phyloP scores from a whole-genome alignment of 2,888 invertebrate species.

The Oscheius sp. region DNA sequence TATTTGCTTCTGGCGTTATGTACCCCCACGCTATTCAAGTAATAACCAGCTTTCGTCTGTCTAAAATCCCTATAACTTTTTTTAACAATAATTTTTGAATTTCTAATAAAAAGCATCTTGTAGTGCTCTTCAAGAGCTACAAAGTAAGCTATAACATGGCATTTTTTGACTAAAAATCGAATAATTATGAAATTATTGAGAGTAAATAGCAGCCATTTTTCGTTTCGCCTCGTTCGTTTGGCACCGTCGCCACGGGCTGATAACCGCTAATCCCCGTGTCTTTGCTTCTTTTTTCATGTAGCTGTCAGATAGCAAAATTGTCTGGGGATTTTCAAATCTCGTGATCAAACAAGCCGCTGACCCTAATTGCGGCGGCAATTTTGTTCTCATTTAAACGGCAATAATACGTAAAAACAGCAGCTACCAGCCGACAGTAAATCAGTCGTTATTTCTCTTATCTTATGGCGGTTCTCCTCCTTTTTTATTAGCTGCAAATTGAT shows the following conservation, averaged over 20 bases:
- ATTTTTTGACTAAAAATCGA: not conserved
- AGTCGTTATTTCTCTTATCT: not conserved
- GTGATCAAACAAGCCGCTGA: not conserved
- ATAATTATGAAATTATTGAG: not conserved
- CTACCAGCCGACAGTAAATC: slow-evolving; percentile 12
- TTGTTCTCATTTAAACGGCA: not conserved
- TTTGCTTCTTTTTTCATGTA: slow-evolving; percentile 31
- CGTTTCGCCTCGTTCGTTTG: not conserved
- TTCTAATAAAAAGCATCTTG: too few species aligned
- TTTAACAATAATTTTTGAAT: too few species aligned
- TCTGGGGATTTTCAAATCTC: slow-evolving; percentile 4
- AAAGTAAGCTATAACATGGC: not conserved
- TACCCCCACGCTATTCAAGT: too few species aligned
- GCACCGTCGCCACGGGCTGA: slow-evolving; percentile 8
- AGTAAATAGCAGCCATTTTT: not conserved
- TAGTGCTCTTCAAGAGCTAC: too few species aligned
- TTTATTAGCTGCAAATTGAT: slow-evolving; percentile 37
- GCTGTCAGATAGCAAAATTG: not conserved
- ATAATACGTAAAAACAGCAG: not conserved
- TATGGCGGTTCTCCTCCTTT: slow-evolving; percentile 2
- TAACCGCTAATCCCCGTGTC: slow-evolving; percentile 34
- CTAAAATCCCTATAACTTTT: too few species aligned
- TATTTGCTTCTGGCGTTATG: too few species aligned
- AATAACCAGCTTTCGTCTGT: too few species aligned
- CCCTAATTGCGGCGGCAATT: not conserved